These are phyloP conservation scores for Carettochelys insculpta DNA, from an alignment of 2,113 vertebrate species.

Conservation along the genomic window DNA sequence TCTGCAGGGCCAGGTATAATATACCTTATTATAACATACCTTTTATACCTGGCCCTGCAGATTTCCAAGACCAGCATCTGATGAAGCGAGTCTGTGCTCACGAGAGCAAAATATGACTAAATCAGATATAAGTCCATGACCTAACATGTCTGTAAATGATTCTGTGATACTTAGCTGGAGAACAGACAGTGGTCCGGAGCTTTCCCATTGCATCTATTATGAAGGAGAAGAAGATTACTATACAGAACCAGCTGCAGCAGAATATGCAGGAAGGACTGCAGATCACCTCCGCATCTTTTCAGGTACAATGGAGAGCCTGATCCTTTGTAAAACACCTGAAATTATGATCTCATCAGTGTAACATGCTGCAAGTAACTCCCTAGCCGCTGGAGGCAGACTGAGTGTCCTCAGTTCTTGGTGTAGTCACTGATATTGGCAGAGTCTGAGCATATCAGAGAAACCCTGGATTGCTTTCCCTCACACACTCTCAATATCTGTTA, in stretches of 20 bases:
- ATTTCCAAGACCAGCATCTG: too few species aligned
- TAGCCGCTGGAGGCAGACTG: background rate
- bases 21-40: too few species aligned
- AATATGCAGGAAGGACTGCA: constrained; percentile 96
- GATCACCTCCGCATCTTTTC: constrained; percentile 92
- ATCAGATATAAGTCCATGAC: background rate
- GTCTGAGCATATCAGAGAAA: background rate
- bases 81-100: too few species aligned
- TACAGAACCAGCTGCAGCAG: constrained; percentile 96
- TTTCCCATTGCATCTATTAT: constrained; percentile 93
- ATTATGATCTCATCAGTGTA: background rate
- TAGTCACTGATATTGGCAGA: background rate
- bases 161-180: constrained; percentile 84
- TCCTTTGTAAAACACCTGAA: background rate
- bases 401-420: background rate
- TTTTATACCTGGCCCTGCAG: too few species aligned
- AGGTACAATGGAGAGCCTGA: constrained; percentile 79
- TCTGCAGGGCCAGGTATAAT: too few species aligned
- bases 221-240: constrained; percentile 97
- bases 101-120: background rate
- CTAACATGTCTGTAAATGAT: constrained; percentile 29
- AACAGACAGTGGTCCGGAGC: constrained; percentile 92
- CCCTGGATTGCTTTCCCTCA: background rate
- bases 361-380: background rate
- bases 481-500: background rate